A percentile compares a stretch with the other conserved stretches of the same genome.
Conservation (phyloP, 53 echinoderm and acorn worm genomes). For the Echinometra lucunter region DNA sequence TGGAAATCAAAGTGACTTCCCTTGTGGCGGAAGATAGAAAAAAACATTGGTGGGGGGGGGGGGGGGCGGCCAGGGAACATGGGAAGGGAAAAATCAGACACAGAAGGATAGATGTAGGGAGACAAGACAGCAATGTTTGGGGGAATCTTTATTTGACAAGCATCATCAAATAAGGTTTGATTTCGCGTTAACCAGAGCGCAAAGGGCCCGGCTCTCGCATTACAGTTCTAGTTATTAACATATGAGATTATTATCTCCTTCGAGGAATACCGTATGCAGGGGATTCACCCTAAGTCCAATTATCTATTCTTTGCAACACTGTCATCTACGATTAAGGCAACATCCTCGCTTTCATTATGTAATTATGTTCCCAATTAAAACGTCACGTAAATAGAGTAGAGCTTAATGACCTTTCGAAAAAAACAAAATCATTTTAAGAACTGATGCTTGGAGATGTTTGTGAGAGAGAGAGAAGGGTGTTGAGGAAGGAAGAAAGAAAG, state of each 20-base stretch:
- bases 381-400: neutral
- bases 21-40: neutral
- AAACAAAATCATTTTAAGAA: neutral
- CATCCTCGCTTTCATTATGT: neutral
- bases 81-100: neutral
- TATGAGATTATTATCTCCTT: conserved; percentile 8
- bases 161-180: conserved; percentile 50
- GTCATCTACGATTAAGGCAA: neutral
- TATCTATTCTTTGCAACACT: neutral
- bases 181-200: conserved; percentile 36
- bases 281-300: neutral
- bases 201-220: conserved; percentile 10
- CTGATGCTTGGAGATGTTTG: neutral
- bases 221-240: conserved; percentile 40
- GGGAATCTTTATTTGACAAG: conserved; percentile 41
- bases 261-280: neutral
- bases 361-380: conserved; percentile 42
- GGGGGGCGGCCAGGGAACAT: neutral
- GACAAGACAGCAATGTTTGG: neutral
- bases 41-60: neutral
- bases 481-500: neutral
- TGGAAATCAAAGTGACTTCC: conserved; percentile 60
- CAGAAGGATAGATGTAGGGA: neutral
- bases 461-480: neutral
- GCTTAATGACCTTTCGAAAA: conserved; percentile 8